phyloP scores from a whole-genome alignment of 2,797 vertebrate genomes.

The Thunnus albacares region DNA sequence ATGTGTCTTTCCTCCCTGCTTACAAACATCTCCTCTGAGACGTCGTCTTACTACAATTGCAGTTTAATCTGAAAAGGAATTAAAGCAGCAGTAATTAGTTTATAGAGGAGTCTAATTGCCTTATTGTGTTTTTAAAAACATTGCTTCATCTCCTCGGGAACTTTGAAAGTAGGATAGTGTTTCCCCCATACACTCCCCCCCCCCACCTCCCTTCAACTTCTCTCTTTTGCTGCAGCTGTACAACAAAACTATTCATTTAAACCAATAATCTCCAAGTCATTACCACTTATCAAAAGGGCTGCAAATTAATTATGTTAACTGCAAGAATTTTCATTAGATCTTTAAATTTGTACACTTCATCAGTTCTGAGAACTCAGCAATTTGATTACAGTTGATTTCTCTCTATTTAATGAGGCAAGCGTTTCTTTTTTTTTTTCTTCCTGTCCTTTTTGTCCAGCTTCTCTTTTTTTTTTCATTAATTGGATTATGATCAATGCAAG shows the following conservation, averaged over 20 bases:
- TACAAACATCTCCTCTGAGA: constrained; percentile 82
- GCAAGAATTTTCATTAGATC: constrained; percentile 83
- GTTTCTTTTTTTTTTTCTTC: constrained; percentile 58
- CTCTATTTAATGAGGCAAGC: constrained; percentile 82
- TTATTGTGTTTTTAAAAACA: constrained; percentile 83
- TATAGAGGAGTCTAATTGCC: constrained; percentile 85
- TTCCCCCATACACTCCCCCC: constrained; percentile 49
- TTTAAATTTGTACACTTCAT: constrained; percentile 83
- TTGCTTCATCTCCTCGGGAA: constrained; percentile 83
- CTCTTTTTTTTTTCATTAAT: constrained; percentile 76
- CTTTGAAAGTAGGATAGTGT: constrained; percentile 82
- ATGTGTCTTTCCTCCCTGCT: constrained; percentile 74
- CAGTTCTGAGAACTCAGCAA: constrained; percentile 82
- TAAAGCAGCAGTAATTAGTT: constrained; percentile 86
- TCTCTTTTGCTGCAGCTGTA: constrained; percentile 58
- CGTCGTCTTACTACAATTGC: constrained; percentile 79
- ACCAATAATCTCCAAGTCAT: constrained; percentile 86
- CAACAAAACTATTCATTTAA: constrained; percentile 85
- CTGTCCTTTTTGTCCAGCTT: constrained; percentile 54
- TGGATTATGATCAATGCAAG: constrained; percentile 85
- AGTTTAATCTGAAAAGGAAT: constrained; percentile 86
- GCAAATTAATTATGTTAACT: constrained; percentile 87
- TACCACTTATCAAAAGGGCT: constrained; percentile 84
- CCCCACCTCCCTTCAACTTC: constrained; percentile 57
- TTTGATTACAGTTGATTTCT: constrained; percentile 85